These are phyloP conservation scores for Andricus curvator DNA, from an alignment of 2,888 invertebrate genomes.

Conservation along the genomic window DNA sequence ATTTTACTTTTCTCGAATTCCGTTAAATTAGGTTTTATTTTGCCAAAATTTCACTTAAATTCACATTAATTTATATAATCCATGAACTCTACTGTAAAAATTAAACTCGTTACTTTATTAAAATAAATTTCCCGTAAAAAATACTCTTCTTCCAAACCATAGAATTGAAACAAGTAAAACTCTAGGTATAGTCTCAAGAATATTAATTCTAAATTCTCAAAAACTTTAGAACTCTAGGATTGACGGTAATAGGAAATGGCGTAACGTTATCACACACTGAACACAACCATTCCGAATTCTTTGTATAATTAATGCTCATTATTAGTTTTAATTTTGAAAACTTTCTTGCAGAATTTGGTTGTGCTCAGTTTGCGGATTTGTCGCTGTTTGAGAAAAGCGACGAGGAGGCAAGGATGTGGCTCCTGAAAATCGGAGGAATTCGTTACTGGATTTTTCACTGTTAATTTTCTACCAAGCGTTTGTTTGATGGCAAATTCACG, in stretches of 20 bases:
- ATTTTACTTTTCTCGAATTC: neutral
- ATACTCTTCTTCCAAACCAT: no score
- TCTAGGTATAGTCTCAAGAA: no score
- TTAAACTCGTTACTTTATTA: no score
- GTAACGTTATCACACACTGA: constrained; percentile 16
- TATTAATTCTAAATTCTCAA: neutral
- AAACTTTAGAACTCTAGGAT: constrained; percentile 12
- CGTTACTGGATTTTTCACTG: constrained; percentile 1
- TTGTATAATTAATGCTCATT: neutral
- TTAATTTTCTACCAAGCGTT: constrained; percentile 32
- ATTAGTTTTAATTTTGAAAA: neutral
- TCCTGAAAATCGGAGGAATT: constrained; percentile 37
- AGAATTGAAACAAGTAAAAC: no score
- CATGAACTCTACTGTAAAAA: no score
- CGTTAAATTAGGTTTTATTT: no score
- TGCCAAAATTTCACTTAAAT: neutral
- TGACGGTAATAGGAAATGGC: constrained; percentile 25
- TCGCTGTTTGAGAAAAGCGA: constrained; percentile 23
- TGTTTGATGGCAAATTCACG: constrained; percentile 39
- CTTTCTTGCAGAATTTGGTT: neutral
- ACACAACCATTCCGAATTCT: neutral
- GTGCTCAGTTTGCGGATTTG: constrained; percentile 13
- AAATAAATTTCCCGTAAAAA: no score
- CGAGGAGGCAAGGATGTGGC: constrained; percentile 44
- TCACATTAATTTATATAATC: neutral